Evolutionary conservation across 1,140 invertebrate species (phyloP).

Genomic region (Lepidurus packardi): DNA sequence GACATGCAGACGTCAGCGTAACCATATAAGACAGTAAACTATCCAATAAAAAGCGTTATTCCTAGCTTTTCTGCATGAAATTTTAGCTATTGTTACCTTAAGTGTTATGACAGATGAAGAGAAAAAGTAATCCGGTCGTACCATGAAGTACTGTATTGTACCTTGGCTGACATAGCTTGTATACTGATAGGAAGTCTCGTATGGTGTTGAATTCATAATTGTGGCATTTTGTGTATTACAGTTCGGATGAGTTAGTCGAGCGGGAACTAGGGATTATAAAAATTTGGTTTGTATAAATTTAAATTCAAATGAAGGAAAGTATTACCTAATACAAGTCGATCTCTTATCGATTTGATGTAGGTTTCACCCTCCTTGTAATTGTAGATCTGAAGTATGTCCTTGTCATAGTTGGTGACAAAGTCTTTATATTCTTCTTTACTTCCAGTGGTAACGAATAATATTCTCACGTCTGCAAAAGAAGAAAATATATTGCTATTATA

Average conservation of each 20-base stretch:
- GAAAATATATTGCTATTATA: not conserved
- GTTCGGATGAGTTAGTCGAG: constrained; percentile 23
- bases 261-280: not conserved
- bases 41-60: not conserved
- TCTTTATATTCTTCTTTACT: constrained; percentile 28
- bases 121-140: constrained; percentile 26
- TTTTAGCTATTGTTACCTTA: not conserved
- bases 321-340: not conserved
- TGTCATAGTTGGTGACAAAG: constrained; percentile 27
- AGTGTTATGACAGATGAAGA: constrained; percentile 5
- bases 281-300: not conserved
- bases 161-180: constrained; percentile 12
- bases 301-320: not conserved
- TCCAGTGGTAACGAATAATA: constrained; percentile 42
- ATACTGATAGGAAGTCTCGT: constrained; percentile 24
- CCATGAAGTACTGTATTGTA: constrained; percentile 25
- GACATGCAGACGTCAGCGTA: not conserved
- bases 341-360: not conserved
- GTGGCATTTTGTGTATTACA: constrained; percentile 7
- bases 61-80: too few relatives aligned
- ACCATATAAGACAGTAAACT: not conserved
- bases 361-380: not conserved
- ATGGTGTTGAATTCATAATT: not conserved
- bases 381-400: not conserved
- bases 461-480: constrained; percentile 39